These are phyloP conservation scores for Danio kyathit DNA, from an alignment of 2,797 vertebrate species.

Conservation along the genomic window DNA sequence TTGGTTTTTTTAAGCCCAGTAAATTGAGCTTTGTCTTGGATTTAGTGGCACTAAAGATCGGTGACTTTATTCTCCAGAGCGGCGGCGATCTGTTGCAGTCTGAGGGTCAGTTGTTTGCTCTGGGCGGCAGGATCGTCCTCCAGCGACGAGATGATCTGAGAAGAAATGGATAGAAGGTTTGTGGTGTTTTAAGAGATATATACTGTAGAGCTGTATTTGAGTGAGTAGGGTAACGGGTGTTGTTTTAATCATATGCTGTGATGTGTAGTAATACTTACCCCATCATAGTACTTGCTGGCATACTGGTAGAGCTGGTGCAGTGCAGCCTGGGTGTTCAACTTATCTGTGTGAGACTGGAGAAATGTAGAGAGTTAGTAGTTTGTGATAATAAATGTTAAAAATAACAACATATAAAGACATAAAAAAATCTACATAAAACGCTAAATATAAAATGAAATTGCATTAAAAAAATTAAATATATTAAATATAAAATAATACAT, in stretches of 20 bases:
- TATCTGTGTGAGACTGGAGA: slow-evolving; percentile 90
- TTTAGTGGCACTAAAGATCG: slow-evolving; percentile 78
- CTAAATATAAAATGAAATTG: no score
- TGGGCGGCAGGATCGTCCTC: slow-evolving; percentile 74
- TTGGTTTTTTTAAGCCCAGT: neutral
- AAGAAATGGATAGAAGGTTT: neutral
- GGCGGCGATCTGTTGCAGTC: slow-evolving; percentile 88
- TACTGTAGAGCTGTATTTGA: neutral
- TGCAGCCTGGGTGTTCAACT: slow-evolving; percentile 93
- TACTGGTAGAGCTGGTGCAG: slow-evolving; percentile 97
- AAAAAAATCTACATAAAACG: neutral
- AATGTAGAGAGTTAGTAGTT: neutral
- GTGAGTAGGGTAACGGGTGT: neutral
- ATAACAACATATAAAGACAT: neutral
- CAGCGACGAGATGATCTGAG: slow-evolving; percentile 50
- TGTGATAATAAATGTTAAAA: neutral
- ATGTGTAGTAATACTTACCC: slow-evolving; percentile 79
- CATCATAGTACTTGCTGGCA: slow-evolving; percentile 97
- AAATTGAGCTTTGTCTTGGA: slow-evolving; percentile 4
- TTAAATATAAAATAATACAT: neutral
- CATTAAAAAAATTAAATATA: no score
- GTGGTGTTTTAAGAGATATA: neutral
- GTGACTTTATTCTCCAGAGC: slow-evolving; percentile 90
- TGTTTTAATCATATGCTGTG: neutral
- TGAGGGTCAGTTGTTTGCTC: slow-evolving; percentile 88